Conservation (phyloP, 2,888 invertebrate species). For the Latrodectus elegans region DNA sequence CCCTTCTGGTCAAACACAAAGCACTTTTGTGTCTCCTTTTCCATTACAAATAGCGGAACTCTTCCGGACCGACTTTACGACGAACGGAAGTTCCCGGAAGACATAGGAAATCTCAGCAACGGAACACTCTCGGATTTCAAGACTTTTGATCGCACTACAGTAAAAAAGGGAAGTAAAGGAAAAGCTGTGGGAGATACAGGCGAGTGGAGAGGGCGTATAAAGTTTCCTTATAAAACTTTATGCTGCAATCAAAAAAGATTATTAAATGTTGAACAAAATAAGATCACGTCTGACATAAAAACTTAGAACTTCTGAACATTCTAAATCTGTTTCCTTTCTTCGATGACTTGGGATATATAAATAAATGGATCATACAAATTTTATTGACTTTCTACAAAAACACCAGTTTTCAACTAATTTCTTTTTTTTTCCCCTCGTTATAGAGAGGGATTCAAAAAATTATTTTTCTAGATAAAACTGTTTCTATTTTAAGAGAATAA, state of each 20-base stretch:
- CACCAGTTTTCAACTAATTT: neutral
- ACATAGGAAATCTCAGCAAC: constrained; percentile 36
- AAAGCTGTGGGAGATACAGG: neutral
- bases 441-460: too few species aligned
- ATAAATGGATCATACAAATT: neutral
- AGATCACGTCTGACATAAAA: constrained; percentile 43
- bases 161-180: neutral
- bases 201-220: neutral
- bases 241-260: constrained; percentile 3
- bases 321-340: neutral
- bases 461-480: too few species aligned
- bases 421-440: too few species aligned
- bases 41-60: neutral
- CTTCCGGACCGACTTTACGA: constrained; percentile 25
- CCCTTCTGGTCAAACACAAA: neutral
- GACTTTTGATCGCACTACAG: neutral
- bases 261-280: constrained; percentile 39
- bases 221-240: constrained; percentile 16
- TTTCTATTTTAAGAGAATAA: too few species aligned
- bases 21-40: neutral
- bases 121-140: constrained; percentile 9
- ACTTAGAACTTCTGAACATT: neutral
- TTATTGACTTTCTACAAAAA: neutral
- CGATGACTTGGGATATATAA: neutral
- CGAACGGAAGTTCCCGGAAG: constrained; percentile 28